phyloP scores from a whole-genome alignment of 2,113 vertebrate species.

The Malaclemys terrapin region DNA sequence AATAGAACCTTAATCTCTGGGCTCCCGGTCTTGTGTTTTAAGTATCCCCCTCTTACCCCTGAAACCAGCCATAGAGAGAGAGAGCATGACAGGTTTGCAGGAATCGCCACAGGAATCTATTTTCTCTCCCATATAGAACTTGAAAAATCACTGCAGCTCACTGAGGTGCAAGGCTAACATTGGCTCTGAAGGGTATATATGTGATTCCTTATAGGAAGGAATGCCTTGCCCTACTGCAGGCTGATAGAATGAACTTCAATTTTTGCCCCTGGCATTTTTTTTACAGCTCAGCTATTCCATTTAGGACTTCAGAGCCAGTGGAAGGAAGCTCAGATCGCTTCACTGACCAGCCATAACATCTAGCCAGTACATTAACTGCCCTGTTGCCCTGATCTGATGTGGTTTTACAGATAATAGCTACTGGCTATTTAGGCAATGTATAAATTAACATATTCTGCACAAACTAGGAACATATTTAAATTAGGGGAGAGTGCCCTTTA shows the following conservation, averaged over 20 bases:
- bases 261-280: constrained; percentile 69
- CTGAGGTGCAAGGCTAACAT: neutral
- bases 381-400: constrained; percentile 79
- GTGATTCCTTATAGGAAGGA: constrained; percentile 38
- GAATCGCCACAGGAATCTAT: neutral
- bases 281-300: constrained; percentile 79
- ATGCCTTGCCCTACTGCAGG: constrained; percentile 42
- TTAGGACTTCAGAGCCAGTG: constrained; percentile 66
- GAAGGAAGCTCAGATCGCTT: constrained; percentile 76
- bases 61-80: accelerated
- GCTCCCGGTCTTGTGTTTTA: neutral
- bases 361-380: constrained; percentile 79
- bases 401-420: constrained; percentile 77
- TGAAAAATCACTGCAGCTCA: neutral
- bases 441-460: constrained; percentile 77
- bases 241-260: constrained; percentile 72
- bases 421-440: constrained; percentile 76
- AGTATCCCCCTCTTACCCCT: accelerated
- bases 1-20: neutral
- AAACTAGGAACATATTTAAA: constrained; percentile 72
- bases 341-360: constrained; percentile 78
- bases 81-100: neutral
- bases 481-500: constrained; percentile 62
- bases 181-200: neutral
- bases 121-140: neutral